These are phyloP conservation scores for Furcula furcula DNA, from an alignment of 2,888 invertebrate genomes.

Conservation along the genomic window DNA sequence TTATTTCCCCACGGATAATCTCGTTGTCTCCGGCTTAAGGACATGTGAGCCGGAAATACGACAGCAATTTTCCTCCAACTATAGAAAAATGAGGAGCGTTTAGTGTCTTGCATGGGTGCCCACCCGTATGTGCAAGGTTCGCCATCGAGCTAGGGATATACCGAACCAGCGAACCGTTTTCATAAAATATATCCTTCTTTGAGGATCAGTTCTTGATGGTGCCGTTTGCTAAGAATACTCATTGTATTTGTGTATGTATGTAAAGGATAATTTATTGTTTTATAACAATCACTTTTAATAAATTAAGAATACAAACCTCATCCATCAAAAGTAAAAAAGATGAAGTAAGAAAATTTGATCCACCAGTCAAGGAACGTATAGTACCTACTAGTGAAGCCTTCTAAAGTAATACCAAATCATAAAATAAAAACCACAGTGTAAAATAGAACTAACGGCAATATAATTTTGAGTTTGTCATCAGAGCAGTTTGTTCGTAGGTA, in stretches of 20 bases:
- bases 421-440: too few relatives aligned
- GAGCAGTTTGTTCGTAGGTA: too few relatives aligned
- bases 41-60: slow-evolving; percentile 78
- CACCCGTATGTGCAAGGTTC: slow-evolving; percentile 47
- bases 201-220: slow-evolving; percentile 29
- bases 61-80: slow-evolving; percentile 77
- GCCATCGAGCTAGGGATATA: slow-evolving; percentile 34
- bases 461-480: too few relatives aligned
- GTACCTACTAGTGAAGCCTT: too few relatives aligned
- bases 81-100: slow-evolving; percentile 76
- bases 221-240: slow-evolving; percentile 22
- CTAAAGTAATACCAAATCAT: too few relatives aligned
- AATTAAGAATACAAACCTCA: slow-evolving; percentile 13
- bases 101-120: slow-evolving; percentile 64
- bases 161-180: slow-evolving; percentile 39
- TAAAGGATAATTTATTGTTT: background rate
- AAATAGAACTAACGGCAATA: too few relatives aligned
- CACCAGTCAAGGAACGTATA: slow-evolving; percentile 47
- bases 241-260: slow-evolving; percentile 5
- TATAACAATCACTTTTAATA: too few relatives aligned
- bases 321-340: slow-evolving; percentile 51
- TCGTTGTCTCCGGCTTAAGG: slow-evolving; percentile 78
- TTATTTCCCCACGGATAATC: slow-evolving; percentile 77
- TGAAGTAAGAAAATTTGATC: slow-evolving; percentile 17
- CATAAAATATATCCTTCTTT: slow-evolving; percentile 40